Percentiles rank a stretch among this genome's conserved stretches.
Evolutionary conservation across 1,140 invertebrate genomes (phyloP).

Genomic region (Lepidostoma basale): DNA sequence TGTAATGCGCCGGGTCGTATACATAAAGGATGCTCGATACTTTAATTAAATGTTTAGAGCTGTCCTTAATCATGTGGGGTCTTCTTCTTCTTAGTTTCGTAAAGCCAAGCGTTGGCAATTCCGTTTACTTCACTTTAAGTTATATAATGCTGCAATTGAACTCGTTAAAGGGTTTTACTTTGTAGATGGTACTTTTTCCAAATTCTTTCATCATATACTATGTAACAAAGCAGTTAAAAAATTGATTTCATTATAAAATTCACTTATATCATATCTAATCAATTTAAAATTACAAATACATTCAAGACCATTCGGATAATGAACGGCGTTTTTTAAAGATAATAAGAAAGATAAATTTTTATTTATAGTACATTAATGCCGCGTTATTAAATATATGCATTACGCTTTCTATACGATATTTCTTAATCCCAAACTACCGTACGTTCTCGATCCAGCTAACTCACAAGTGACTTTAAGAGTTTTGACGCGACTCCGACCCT

Average conservation of each 20-base stretch:
- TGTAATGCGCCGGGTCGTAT: neutral
- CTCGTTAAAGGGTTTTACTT: neutral
- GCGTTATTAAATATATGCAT: too few relatives aligned
- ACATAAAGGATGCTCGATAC: neutral
- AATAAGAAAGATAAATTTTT: too few relatives aligned
- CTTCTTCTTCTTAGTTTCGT: neutral
- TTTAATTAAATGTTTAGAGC: conserved; percentile 10
- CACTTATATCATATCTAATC: too few relatives aligned
- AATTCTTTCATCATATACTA: too few relatives aligned
- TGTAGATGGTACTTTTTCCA: neutral
- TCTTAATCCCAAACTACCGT: neutral
- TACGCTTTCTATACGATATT: neutral
- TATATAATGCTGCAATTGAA: neutral
- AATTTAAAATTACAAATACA: too few relatives aligned
- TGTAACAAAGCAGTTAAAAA: too few relatives aligned
- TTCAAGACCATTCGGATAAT: too few relatives aligned
- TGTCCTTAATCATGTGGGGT: neutral
- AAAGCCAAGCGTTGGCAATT: neutral
- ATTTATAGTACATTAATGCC: too few relatives aligned
- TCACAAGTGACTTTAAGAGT: neutral
- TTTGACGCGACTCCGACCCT: conserved; percentile 27
- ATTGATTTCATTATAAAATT: too few relatives aligned
- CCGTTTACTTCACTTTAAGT: neutral
- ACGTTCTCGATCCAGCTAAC: neutral
- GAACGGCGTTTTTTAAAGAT: too few relatives aligned